A percentile compares a stretch with the other conserved stretches of the same genome.
These are phyloP conservation scores for Agapornis canus DNA, from an alignment of 2,797 vertebrate species.

Conservation along the genomic window DNA sequence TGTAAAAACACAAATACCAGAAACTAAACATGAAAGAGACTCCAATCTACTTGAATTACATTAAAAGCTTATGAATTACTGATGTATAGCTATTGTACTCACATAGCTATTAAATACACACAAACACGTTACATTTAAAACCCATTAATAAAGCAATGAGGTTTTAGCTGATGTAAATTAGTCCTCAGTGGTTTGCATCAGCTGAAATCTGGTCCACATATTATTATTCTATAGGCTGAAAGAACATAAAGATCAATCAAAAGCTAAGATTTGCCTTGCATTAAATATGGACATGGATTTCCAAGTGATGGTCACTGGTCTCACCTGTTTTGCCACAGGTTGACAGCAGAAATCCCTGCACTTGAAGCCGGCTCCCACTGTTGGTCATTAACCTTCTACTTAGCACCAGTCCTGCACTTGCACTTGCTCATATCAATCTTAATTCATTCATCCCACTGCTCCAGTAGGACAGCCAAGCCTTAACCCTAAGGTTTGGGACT, in stretches of 20 bases:
- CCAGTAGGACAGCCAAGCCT: not conserved
- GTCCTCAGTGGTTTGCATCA: not conserved
- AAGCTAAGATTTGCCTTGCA: not conserved
- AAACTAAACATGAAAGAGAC: conserved; percentile 39
- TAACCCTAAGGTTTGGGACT: not conserved
- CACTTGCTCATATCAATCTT: not conserved
- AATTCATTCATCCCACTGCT: not conserved
- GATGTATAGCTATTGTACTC: not conserved
- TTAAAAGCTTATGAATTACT: conserved; percentile 9
- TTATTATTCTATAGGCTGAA: not conserved
- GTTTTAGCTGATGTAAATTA: not conserved
- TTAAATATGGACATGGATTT: not conserved
- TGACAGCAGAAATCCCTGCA: not conserved
- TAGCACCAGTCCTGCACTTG: not conserved
- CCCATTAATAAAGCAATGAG: not conserved
- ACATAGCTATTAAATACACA: not conserved
- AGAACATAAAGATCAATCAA: not conserved
- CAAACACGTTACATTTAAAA: not conserved
- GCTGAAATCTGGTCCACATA: not conserved
- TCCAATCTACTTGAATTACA: conserved; percentile 17
- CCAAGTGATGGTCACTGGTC: not conserved
- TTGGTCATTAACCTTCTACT: not conserved
- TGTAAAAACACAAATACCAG: conserved; percentile 41
- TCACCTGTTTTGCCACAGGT: not conserved
- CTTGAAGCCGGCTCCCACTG: not conserved